Conservation (phyloP, 2,797 vertebrate genomes). For the Rhinichthys osculus region DNA sequence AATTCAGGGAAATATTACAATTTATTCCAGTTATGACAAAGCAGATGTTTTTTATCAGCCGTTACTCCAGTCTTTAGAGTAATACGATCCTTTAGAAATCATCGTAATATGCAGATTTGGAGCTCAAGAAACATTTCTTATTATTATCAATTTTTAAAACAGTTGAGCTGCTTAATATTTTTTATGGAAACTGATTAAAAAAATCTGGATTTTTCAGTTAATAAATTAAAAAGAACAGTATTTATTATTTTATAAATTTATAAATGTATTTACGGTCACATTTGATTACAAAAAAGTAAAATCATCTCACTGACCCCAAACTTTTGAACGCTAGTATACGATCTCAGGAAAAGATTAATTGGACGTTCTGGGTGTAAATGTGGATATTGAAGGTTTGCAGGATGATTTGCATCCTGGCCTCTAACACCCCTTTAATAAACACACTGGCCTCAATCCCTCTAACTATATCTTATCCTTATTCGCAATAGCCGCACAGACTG, state of each 20-base stretch:
- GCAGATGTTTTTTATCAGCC: neutral
- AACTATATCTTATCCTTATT: constrained; percentile 61
- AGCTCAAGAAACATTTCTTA: neutral
- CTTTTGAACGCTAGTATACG: neutral
- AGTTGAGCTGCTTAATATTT: neutral
- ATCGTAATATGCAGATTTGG: neutral
- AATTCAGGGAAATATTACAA: neutral
- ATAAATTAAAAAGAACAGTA: neutral
- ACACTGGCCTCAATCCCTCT: constrained; percentile 68
- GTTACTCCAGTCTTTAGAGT: neutral
- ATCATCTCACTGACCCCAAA: neutral
- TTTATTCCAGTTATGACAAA: neutral
- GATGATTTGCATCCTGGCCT: constrained; percentile 57
- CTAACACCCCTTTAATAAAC: constrained; percentile 56
- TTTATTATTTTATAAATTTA: neutral
- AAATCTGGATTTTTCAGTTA: neutral
- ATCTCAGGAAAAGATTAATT: neutral
- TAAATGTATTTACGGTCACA: neutral
- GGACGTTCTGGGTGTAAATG: neutral
- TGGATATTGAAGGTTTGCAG: constrained; percentile 12
- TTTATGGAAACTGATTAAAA: neutral
- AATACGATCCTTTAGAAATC: neutral
- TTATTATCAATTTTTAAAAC: neutral
- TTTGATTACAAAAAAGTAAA: neutral
- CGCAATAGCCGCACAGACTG: constrained; percentile 35